Evolutionary conservation across 2,113 vertebrate species (phyloP).

Genomic region (Spilogale gracilis): DNA sequence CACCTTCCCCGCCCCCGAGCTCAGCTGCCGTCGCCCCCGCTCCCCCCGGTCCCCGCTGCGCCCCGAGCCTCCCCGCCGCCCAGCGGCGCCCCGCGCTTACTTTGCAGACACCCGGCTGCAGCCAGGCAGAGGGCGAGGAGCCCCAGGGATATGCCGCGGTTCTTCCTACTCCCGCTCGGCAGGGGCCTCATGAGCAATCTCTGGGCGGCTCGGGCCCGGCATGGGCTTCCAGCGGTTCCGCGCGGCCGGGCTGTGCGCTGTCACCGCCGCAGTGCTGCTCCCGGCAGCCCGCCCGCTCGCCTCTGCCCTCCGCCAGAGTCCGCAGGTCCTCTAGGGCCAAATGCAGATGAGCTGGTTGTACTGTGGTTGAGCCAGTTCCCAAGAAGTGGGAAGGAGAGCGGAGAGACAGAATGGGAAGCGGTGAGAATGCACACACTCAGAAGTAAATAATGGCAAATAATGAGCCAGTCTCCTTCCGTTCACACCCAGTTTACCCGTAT

Average conservation of each 20-base stretch:
- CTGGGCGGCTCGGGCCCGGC: background rate
- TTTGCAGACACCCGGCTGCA: constrained; percentile 83
- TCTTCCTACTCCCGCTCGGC: constrained; percentile 34
- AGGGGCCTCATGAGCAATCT: constrained; percentile 83
- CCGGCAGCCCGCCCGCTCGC: background rate
- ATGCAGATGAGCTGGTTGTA: background rate
- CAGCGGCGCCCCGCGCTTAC: constrained; percentile 74
- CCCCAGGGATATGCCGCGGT: constrained; percentile 65
- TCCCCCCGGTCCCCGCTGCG: background rate
- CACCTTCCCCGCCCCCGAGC: background rate
- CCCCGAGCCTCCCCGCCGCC: background rate
- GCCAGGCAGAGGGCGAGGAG: constrained; percentile 84
- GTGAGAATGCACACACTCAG: constrained; percentile 12
- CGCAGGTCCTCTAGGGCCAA: background rate
- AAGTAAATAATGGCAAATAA: constrained; percentile 46
- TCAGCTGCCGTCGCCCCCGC: background rate
- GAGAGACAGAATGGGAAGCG: background rate
- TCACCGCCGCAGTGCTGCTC: background rate
- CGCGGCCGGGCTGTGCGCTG: background rate
- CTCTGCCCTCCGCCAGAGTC: background rate
- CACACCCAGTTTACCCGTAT: constrained; percentile 62
- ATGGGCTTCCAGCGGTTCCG: constrained; percentile 10
- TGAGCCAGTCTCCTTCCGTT: constrained; percentile 48
- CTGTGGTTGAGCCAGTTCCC: constrained; percentile 59
- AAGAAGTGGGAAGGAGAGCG: background rate